A percentile compares a stretch with the other conserved stretches of the same genome.
phyloP scores from a whole-genome alignment of 2,888 invertebrate genomes.

The Orchesella flavescens region DNA sequence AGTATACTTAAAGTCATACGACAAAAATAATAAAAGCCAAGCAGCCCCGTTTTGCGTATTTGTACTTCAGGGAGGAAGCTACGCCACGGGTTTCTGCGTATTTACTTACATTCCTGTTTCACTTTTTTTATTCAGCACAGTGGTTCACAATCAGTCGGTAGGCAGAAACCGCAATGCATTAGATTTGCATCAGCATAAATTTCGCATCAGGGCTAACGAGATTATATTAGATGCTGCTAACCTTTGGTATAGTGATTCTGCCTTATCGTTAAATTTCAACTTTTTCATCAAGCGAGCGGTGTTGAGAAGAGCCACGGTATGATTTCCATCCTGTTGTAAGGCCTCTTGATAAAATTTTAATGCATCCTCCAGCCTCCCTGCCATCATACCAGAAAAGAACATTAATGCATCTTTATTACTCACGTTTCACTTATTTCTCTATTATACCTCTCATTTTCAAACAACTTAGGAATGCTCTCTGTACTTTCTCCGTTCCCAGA shows the following conservation, averaged over 20 bases:
- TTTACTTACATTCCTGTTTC: conserved; percentile 1
- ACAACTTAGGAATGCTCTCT: conserved; percentile 34
- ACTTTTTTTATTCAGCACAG: conserved; percentile 1
- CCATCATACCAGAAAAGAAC: conserved; percentile 60
- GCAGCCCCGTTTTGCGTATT: too few relatives aligned
- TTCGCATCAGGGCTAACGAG: conserved; percentile 62
- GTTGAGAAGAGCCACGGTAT: conserved; percentile 78
- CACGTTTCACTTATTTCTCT: conserved; percentile 61
- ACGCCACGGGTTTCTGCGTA: not conserved
- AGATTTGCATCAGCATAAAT: conserved; percentile 69
- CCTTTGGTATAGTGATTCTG: conserved; percentile 72
- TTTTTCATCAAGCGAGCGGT: conserved; percentile 76
- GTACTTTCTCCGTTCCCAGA: not conserved
- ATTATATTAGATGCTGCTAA: conserved; percentile 57
- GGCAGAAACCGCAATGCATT: conserved; percentile 52
- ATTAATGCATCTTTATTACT: conserved; percentile 66
- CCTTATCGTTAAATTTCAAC: conserved; percentile 71
- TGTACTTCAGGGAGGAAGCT: not conserved
- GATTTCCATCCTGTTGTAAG: conserved; percentile 77
- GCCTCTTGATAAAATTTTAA: conserved; percentile 78
- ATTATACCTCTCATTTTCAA: conserved; percentile 51
- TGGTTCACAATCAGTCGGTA: conserved; percentile 11
- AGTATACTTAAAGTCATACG: too few relatives aligned
- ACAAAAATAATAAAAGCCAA: too few relatives aligned
- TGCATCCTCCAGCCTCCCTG: conserved; percentile 77